phyloP scores from a whole-genome alignment of 2,888 invertebrate species.

The Melinopterus prodromus region DNA sequence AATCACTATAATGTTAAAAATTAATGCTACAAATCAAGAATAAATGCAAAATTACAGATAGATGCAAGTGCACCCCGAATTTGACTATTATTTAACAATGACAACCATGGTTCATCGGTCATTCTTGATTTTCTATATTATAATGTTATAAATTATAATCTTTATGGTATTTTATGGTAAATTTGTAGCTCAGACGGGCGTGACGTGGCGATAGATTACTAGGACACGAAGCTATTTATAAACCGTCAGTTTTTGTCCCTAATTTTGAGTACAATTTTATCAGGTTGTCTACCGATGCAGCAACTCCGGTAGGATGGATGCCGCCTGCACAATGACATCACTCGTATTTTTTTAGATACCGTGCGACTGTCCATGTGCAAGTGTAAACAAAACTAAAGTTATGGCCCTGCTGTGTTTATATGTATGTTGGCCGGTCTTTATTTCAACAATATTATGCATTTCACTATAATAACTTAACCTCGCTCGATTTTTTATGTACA shows the following conservation, averaged over 20 bases:
- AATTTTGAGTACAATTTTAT: not conserved
- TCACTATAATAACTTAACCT: not conserved
- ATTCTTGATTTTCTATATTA: too few species aligned
- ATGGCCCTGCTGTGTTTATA: slow-evolving; percentile 4
- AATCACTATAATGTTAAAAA: too few species aligned
- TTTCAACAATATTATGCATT: not conserved
- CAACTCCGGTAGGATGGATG: not conserved
- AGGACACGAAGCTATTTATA: not conserved
- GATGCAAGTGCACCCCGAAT: too few species aligned
- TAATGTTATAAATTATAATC: too few species aligned
- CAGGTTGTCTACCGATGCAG: not conserved
- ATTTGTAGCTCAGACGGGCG: too few species aligned
- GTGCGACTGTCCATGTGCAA: not conserved
- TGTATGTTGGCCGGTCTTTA: not conserved
- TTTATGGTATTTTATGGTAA: too few species aligned
- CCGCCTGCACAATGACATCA: not conserved
- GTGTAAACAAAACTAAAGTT: not conserved
- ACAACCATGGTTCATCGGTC: too few species aligned
- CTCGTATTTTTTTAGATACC: not conserved
- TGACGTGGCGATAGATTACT: too few species aligned
- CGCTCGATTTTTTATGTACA: too few species aligned
- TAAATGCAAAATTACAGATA: too few species aligned
- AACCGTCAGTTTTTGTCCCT: not conserved
- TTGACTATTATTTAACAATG: too few species aligned
- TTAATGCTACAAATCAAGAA: too few species aligned